These are phyloP conservation scores for Pollenia angustigena DNA, from an alignment of 2,888 invertebrate genomes.

Conservation along the genomic window DNA sequence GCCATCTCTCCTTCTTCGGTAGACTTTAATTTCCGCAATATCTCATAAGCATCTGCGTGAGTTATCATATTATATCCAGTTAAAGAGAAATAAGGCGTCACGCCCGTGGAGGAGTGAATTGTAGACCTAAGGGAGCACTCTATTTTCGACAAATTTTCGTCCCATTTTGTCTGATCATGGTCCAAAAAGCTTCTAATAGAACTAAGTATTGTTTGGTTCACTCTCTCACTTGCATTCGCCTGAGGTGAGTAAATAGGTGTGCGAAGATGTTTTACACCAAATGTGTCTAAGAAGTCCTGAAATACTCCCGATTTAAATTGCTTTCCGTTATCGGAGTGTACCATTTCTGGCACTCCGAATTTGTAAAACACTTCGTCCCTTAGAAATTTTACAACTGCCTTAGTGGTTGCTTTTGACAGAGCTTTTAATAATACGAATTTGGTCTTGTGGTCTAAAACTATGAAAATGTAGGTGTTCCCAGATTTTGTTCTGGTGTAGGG, in stretches of 20 bases:
- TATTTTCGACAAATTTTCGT: neutral
- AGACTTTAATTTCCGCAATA: too few species aligned
- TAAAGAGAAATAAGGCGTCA: neutral
- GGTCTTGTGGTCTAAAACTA: slow-evolving; percentile 8
- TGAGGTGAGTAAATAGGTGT: neutral
- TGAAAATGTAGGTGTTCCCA: slow-evolving; percentile 14
- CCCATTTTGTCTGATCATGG: slow-evolving; percentile 1
- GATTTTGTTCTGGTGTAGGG: slow-evolving; percentile 12
- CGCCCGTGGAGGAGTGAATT: neutral
- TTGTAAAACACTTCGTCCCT: too few species aligned
- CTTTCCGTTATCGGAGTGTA: too few species aligned
- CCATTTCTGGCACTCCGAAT: too few species aligned
- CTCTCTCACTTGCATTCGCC: neutral
- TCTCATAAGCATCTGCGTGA: neutral
- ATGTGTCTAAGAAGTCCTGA: too few species aligned
- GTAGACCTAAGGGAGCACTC: neutral
- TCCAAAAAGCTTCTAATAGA: neutral
- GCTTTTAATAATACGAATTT: slow-evolving; percentile 29
- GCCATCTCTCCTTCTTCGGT: neutral
- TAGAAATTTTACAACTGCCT: too few species aligned
- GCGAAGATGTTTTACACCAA: too few species aligned
- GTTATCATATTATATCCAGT: slow-evolving; percentile 12
- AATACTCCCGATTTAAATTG: too few species aligned
- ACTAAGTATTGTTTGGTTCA: neutral
- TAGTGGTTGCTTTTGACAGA: slow-evolving; percentile 1